Evolutionary conservation across 1,140 invertebrate genomes (phyloP), one percentile per base, ranked within the genome.

Genomic region (Cydia pomonella): DNA sequence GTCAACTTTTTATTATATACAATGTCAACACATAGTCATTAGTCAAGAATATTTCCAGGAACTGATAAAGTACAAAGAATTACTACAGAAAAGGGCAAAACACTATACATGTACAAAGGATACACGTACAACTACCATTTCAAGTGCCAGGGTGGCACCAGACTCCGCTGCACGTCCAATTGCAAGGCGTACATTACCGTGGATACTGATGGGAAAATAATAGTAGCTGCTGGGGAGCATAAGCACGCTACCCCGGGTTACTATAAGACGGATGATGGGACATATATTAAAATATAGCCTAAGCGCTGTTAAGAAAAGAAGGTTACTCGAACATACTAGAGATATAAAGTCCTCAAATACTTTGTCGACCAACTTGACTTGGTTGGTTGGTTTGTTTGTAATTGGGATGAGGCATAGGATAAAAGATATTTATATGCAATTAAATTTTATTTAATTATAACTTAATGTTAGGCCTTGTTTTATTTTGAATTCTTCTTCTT

Each of bases 141-240:
- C 16, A 80, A 76, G 12, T 63, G 76, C 1, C 76, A 75, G 1
- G 13, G 7, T 1, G 79, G 73, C 0, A 13, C 66, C 2, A 74
- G 87, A 2, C 87, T 82, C 80, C 80, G 86, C 0, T 88, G 87
- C 63, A 87, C 82, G 9, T 72, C 78, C 0, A 75, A 76, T 0
- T 85, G 83, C 50, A 80, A 82, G 7, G 80, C 83, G 0, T 79
- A 76, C 62, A 75, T 84, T n/a, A 59, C 72, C 10, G 10, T 84
- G 3, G 64, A 44, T 10, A 9, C 66, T 21, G 18, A 77, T 62
- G 74, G 76, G 27, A 18, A 73, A 18, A 13, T 77, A 29, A 0
- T 82, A 71, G 72, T 64, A 33, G 21, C 79, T 25, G n/a, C 71
- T 1, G 74, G 79, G 0, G 69, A 78, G 2, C 86, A 88, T 64